These are phyloP conservation scores for Acromyrmex echinatior DNA, from an alignment of 1,140 invertebrate genomes.

Conservation along the genomic window DNA sequence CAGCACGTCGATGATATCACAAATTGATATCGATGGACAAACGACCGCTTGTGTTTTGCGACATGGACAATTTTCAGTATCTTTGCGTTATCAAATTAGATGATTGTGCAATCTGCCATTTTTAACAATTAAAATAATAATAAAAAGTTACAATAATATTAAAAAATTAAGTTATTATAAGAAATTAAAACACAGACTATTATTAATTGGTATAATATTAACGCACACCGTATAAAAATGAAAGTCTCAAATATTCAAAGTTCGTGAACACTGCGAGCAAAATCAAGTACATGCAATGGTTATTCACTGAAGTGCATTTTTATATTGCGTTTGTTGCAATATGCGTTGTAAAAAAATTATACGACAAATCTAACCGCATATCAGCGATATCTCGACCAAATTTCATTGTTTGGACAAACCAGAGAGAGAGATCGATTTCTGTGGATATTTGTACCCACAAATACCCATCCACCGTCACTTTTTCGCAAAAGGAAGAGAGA, in stretches of 20 bases:
- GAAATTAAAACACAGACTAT: not conserved
- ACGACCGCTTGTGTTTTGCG: not conserved
- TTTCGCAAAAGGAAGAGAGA: constrained; percentile 4
- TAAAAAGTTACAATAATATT: constrained; percentile 8
- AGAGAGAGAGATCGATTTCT: constrained; percentile 27
- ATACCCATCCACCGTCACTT: not conserved
- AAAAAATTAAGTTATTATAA: not conserved
- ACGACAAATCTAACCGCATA: constrained; percentile 10
- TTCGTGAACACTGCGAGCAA: constrained; percentile 51
- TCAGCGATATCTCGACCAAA: constrained; percentile 33
- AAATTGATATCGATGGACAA: constrained; percentile 45
- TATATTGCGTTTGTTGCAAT: not conserved
- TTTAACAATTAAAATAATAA: not conserved
- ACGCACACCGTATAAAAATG: not conserved
- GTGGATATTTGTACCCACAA: constrained; percentile 9
- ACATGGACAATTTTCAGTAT: not conserved
- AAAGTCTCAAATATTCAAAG: constrained; percentile 51
- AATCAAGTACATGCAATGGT: constrained; percentile 50
- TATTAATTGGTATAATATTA: constrained; percentile 14
- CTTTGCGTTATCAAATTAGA: not conserved
- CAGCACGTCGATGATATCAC: constrained; percentile 53
- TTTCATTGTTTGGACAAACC: constrained; percentile 50
- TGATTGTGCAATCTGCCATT: not conserved
- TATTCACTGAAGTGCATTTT: constrained; percentile 55
- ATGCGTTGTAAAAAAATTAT: constrained; percentile 12